A percentile compares a stretch with the other conserved stretches of the same genome.
Evolutionary conservation across 2,113 vertebrate species (phyloP).

Genomic region (Sylvietta virens): DNA sequence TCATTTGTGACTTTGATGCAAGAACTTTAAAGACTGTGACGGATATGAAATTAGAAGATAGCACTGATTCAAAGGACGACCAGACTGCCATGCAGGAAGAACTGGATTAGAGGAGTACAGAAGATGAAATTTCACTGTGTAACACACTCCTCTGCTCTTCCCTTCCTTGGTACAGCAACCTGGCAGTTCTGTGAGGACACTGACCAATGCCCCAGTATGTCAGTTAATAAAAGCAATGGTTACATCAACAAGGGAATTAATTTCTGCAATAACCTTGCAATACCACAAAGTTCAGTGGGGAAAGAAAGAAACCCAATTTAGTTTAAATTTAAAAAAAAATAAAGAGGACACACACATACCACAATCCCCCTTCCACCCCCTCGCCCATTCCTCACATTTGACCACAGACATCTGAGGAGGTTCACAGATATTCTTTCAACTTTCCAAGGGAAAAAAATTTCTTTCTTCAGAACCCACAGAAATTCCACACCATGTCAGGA

Average conservation of each 20-base stretch:
- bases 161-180: not conserved
- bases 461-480: not conserved
- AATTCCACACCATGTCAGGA: not conserved
- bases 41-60: conserved; percentile 8
- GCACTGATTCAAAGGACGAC: not conserved
- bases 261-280: not conserved
- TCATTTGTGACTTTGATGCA: conserved; percentile 19
- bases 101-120: conserved; percentile 2
- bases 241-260: not conserved
- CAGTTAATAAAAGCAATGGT: not conserved
- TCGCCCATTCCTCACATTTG: not conserved
- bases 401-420: not conserved
- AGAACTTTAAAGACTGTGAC: conserved; percentile 23
- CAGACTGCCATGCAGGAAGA: conserved; percentile 27
- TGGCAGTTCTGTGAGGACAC: not conserved
- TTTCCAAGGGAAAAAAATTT: not conserved
- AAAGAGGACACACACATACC: not conserved
- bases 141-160: not conserved
- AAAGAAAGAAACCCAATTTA: not conserved
- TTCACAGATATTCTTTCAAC: not conserved
- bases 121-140: not conserved
- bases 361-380: not conserved
- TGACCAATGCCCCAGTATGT: not conserved
- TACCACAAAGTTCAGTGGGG: not conserved
- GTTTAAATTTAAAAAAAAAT: not conserved